phyloP scores from a whole-genome alignment of 2,888 invertebrate genomes.

The Eupsilia transversa region DNA sequence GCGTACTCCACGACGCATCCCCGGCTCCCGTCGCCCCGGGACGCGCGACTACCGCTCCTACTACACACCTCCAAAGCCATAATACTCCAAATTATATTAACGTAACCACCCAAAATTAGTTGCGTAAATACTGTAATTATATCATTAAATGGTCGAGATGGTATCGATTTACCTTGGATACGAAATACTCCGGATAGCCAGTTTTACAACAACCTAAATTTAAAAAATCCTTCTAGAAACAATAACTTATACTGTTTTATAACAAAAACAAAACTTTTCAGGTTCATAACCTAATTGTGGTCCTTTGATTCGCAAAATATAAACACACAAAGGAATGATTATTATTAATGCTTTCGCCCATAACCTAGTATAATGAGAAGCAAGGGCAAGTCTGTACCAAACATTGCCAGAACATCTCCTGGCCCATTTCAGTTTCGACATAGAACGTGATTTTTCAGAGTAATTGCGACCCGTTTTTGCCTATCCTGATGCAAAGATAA shows the following conservation, averaged over 20 bases:
- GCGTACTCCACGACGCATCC: conserved; percentile 63
- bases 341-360: conserved; percentile 43
- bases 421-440: conserved; percentile 27
- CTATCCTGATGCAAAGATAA: conserved; percentile 52
- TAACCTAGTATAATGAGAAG: conserved; percentile 43
- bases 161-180: conserved; percentile 26
- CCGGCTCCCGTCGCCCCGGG: conserved; percentile 65
- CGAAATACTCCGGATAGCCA: background rate
- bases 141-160: conserved; percentile 15
- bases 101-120: conserved; percentile 57
- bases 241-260: no score
- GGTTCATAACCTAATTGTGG: background rate
- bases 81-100: conserved; percentile 60
- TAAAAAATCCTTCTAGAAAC: background rate
- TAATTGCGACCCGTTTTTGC: conserved; percentile 56
- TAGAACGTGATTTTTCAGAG: conserved; percentile 35
- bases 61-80: conserved; percentile 62
- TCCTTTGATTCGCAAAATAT: conserved; percentile 30
- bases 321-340: conserved; percentile 39
- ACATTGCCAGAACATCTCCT: conserved; percentile 28
- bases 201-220: no score
- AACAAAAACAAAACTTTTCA: background rate
- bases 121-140: conserved; percentile 52
- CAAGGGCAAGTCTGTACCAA: conserved; percentile 3
- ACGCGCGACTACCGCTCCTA: conserved; percentile 59